Base-by-base conservation (phyloP, 2,888 invertebrate species). In the Gandaritis pyraliata region DNA sequence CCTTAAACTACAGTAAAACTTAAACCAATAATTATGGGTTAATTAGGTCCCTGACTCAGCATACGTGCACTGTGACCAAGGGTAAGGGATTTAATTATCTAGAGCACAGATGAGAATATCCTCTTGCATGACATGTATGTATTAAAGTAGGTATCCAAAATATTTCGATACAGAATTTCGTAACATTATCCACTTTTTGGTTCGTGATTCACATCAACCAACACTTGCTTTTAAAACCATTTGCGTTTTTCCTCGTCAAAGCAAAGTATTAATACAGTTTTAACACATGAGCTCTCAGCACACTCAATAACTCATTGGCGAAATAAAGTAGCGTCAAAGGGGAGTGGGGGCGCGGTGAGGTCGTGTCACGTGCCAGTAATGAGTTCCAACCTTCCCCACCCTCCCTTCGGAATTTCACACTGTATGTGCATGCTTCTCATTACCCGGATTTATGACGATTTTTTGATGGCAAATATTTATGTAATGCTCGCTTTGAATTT, bases 291-390 rank as follows among this genome's bases (percentile, higher is more conserved):
- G 86, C 85, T 81, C 83, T 84, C 81, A 72, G 83, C 81, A 78
- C 83, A 89, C 89, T 90, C 90, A 88, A 91, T 91, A 91, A 91
- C 89, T 92, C 91, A 92, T 90, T 90, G 90, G 79, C 84, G 78
- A 88, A 88, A 86, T 86, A 87, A 82, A 85, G 76, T 83, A 77
- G 80, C 77, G 77, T 75, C 75, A 80, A 78, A 80, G 77, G 83
- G n/a, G n/a, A n/a, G 80, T 75, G 80, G 72, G 78, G 83, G 81
- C 74, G 80, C 78, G 81, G 85, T 76, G 77, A 78, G 81, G 82
- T 76, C 84, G 88, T 90, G 89, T 90, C 91, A 92, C 91, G 90
- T 92, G 91, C 85, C 87, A 74, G 86, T 92, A 92, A 92, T 90
- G 91, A 92, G 91, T 88, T 82, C 86, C 80, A 76, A 75, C 74